Conservation (phyloP, 2,888 invertebrate species). For the Abrostola tripartita region DNA sequence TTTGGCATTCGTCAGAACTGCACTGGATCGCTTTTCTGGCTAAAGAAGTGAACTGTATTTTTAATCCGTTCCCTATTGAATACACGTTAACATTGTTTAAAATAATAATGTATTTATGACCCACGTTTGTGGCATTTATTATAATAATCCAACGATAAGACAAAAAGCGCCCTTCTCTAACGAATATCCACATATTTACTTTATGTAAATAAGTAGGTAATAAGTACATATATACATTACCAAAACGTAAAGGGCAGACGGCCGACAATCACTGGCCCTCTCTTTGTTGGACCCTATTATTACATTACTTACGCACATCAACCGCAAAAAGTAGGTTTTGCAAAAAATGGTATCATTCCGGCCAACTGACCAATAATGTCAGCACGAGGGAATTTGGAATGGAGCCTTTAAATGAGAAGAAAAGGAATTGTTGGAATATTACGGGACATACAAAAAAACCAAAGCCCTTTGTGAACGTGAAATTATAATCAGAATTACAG, state of each 20-base stretch:
- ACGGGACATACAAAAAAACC: background rate
- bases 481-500: no score
- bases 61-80: no score
- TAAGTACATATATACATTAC: background rate
- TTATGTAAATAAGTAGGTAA: background rate
- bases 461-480: background rate
- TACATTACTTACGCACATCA: slow-evolving; percentile 4
- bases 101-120: no score
- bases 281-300: slow-evolving; percentile 6
- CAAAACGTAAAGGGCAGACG: background rate
- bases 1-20: no score
- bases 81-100: no score
- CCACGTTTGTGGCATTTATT: no score
- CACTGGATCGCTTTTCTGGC: no score
- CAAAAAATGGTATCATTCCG: slow-evolving; percentile 6
- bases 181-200: background rate
- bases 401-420: slow-evolving; percentile 5
- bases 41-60: no score
- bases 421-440: slow-evolving; percentile 1
- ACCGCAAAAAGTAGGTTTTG: slow-evolving; percentile 3
- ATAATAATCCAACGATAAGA: no score
- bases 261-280: background rate
- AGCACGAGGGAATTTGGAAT: slow-evolving; percentile 1
- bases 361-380: slow-evolving; percentile 5
- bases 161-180: no score